phyloP scores from a whole-genome alignment of 2,797 vertebrate genomes.

The Syndactyla subalaris region DNA sequence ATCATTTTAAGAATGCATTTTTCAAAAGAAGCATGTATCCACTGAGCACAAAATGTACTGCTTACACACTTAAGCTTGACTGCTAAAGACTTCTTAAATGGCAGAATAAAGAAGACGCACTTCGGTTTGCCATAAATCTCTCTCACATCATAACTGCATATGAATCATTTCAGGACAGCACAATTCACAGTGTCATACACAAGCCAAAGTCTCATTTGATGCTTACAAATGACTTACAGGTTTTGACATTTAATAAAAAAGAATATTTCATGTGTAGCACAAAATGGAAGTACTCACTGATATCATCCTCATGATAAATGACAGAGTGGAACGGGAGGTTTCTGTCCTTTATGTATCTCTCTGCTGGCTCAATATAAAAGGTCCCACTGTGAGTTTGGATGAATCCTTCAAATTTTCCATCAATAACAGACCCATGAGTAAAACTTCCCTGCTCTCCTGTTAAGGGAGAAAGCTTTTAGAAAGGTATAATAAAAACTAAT shows the following conservation, averaged over 20 bases:
- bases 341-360: slow-evolving; percentile 89
- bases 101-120: background rate
- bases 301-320: slow-evolving; percentile 98
- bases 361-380: slow-evolving; percentile 94
- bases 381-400: slow-evolving; percentile 90
- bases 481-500: too few species aligned
- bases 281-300: slow-evolving; percentile 85
- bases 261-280: background rate
- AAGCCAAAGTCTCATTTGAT: background rate
- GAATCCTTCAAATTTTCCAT: slow-evolving; percentile 97
- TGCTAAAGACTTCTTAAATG: background rate
- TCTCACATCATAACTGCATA: background rate
- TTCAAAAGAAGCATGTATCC: background rate
- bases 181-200: background rate
- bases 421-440: slow-evolving; percentile 91
- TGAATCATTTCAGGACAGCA: background rate
- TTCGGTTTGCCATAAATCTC: background rate
- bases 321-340: slow-evolving; percentile 90
- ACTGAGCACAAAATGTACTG: background rate
- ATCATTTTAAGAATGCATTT: background rate
- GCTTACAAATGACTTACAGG: background rate
- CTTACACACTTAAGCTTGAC: background rate
- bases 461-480: background rate
- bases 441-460: slow-evolving; percentile 92
- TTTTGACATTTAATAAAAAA: background rate